Base-by-base conservation (phyloP, 1,140 invertebrate species). In the Drosophila ficusphila region DNA sequence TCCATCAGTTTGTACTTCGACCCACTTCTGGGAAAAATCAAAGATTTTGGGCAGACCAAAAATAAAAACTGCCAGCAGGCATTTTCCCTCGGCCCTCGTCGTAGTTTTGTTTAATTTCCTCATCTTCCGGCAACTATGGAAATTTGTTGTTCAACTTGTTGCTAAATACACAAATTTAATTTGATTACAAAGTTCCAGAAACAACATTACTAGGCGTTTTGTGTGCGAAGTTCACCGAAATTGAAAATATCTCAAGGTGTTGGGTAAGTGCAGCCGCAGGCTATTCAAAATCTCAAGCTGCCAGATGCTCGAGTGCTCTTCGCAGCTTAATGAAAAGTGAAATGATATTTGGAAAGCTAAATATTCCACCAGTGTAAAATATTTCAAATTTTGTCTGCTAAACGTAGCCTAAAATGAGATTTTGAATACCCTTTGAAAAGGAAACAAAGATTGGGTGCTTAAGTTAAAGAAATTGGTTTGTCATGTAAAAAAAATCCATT, bases 381-480 rank as follows among this genome's bases (percentile, higher is more conserved):
- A 79, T 79, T 65, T 67, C 62, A 65, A 41, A 81, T 75, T 86
- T 86, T 77, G 38, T 88, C 74, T 82, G 82, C 51, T 75, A 56
- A 88, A 82, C 57, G 77, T 74, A 65, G 82, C 82, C 65, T 88
- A 83, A 88, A 88, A 88, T 88, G 58, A 72, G 74, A 88, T 76
- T 75, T 60, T 18, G 9, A 8, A 34, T 67, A 67, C 62, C n/a
- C 60, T 52, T 7, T 6, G 3, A 33, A 8, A 2, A 6, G 1
- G 34, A 12, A 39, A 5, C 0, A 2, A n/a, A 1, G 9, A 11
- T n/a, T 5, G 5, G 3, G 7, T 19, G 47, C 19, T 3, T 33
- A 0, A n/a, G n/a, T n/a, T n/a, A n/a, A n/a, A n/a, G n/a, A n/a
- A n/a, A n/a, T n/a, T n/a, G n/a, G n/a, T n/a, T n/a, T n/a, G n/a